Base-by-base conservation (phyloP, 2,113 vertebrate genomes). In the Psittacula cyanocephala region DNA sequence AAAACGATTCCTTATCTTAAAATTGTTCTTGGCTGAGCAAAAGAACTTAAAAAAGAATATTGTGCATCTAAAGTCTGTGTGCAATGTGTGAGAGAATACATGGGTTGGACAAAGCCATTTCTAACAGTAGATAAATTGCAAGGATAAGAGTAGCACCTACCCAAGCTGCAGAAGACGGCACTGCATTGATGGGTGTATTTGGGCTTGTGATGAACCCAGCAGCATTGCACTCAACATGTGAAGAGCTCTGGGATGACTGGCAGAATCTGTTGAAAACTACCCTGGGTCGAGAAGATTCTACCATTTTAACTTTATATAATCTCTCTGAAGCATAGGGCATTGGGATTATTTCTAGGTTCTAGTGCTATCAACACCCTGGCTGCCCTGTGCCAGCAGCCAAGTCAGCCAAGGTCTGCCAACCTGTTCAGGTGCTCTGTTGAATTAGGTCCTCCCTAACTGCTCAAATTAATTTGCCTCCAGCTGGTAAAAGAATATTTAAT, bases 1-100 rank as follows among this genome's bases (percentile, higher is more conserved):
- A 86, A 88, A 88, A 85, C 50, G 77, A 93, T 92, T 95, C 74
- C 89, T 95, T 92, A 41, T 41, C 89, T 87, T 92, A 74, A 81
- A 81, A 94, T 47, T 89, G 91, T 83, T 84, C 81, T 95, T 1
- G 7, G 75, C 70, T 87, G 84, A 97, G 81, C 94, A 95, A 93
- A 94, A 89, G 75, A 91, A 91, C 67, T 70, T 86, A 43, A 89
- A 70, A 87, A 75, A 92, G 44, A 84, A 53, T 59, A 89, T 2
- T 69, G 53, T 31, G 46, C 52, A 62, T 71, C 74, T 86, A 50
- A 47, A 62, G 20, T 29, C 50, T 39, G n/a, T 18, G 67, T 55
- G 41, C 35, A 53, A 70, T 3, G 28, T 67, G 69, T 63, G 43
- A 82, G 33, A 85, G 78, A 79, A 67, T 0, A 63, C 63, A 77